Evolutionary conservation across 2,797 vertebrate genomes (phyloP).

Genomic region (Hoplostethus atlanticus): DNA sequence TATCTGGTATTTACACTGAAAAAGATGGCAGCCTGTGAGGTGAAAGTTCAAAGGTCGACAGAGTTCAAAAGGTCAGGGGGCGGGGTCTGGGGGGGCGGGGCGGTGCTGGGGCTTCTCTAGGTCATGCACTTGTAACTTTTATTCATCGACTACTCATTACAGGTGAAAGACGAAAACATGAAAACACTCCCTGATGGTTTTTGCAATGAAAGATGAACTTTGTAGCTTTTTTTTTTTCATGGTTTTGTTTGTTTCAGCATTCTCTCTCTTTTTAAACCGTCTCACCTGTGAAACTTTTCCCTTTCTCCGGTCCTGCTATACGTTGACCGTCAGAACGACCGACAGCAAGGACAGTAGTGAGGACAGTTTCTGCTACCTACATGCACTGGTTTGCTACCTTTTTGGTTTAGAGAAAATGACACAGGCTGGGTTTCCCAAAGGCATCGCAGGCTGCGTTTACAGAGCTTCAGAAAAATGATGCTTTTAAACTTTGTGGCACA

Average conservation of each 20-base stretch:
- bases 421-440: constrained; percentile 54
- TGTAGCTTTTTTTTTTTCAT: constrained; percentile 43
- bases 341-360: constrained; percentile 46
- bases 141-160: constrained; percentile 60
- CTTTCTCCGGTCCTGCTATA: constrained; percentile 46
- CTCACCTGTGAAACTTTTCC: constrained; percentile 63
- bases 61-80: constrained; percentile 13
- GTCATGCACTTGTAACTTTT: constrained; percentile 82
- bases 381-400: constrained; percentile 42
- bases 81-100: constrained; percentile 3
- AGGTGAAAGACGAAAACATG: constrained; percentile 59
- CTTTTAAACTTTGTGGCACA: constrained; percentile 2
- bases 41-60: constrained; percentile 42
- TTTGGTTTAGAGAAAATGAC: constrained; percentile 47
- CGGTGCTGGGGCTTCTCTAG: constrained; percentile 46
- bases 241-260: constrained; percentile 47
- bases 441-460: constrained; percentile 19
- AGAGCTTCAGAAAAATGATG: background rate
- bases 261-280: constrained; percentile 54
- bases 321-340: constrained; percentile 30
- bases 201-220: constrained; percentile 60
- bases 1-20: constrained; percentile 79
- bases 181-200: constrained; percentile 71
- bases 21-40: constrained; percentile 70
- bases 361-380: constrained; percentile 34